Conservation (phyloP, 2,113 vertebrate genomes). For the Mus spicilegus region DNA sequence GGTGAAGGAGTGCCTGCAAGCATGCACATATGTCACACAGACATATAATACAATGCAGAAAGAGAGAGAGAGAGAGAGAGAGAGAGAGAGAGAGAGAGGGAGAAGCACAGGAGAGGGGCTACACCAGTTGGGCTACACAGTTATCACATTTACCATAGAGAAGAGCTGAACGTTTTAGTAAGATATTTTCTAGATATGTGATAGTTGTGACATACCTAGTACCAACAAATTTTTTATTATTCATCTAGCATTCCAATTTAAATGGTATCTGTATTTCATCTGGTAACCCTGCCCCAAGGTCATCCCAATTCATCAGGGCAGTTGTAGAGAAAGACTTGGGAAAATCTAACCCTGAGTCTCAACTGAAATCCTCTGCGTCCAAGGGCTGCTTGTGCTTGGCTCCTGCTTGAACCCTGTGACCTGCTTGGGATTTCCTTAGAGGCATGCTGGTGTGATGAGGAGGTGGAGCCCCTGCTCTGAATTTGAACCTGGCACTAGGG, state of each 20-base stretch:
- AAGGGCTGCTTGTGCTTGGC: not conserved
- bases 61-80: not conserved
- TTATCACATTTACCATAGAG: not conserved
- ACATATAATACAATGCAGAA: not conserved
- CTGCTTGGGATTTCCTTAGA: not conserved
- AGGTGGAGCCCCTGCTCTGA: not conserved
- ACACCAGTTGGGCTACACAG: too few species aligned
- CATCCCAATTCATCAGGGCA: not conserved
- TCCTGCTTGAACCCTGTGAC: not conserved
- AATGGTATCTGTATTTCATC: not conserved
- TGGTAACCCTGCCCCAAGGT: not conserved
- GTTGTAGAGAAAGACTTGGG: not conserved
- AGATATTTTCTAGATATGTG: not conserved
- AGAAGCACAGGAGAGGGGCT: too few species aligned
- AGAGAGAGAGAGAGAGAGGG: not conserved
- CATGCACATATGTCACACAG: not conserved
- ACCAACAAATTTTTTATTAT: not conserved
- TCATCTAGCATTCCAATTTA: constrained; percentile 21
- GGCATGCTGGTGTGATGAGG: not conserved
- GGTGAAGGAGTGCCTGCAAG: not conserved
- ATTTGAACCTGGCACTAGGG: not conserved
- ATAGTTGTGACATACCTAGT: not conserved
- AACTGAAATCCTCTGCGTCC: not conserved
- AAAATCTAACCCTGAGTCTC: constrained; percentile 19
- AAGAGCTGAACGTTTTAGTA: not conserved